Evolutionary conservation across 2,113 vertebrate species (phyloP), one percentile per base, ranked within the genome.

Genomic region (Andinoacara biseriatus): DNA sequence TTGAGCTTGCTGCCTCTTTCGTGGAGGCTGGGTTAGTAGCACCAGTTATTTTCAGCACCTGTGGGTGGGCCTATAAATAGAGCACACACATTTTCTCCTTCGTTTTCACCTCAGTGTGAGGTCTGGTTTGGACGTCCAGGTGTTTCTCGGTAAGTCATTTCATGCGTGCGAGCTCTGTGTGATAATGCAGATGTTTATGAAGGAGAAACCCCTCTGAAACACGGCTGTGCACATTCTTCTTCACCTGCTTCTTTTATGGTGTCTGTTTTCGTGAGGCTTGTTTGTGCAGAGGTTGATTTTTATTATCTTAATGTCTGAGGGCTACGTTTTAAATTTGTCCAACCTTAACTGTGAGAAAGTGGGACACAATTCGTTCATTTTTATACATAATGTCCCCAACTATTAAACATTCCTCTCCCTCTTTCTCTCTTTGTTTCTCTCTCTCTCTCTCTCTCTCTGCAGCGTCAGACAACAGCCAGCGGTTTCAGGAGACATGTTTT

Each of bases 401-500:
- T 67, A 35, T 58, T 90, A 33, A 86, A 75, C n/a, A 22, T 49
- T 11, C 56, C 10, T 74, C 5, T 74, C 46, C 60, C 26, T 22
- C 40, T 22, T 22, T 17, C n/a, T 61, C 2, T 80, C 14, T 80
- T 10, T 75, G 1, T 65, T 3, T 26, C 26, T 26, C 26, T 26
- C 26, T 26, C 26, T 26, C 26, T 26, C 8, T 10, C 58, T 46
- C 18, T 84, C 5, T 85, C 61, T 72, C 78, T 88, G 18, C 91
- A 99, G 98, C 98, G 43, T 98, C 97, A 86, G 98, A 99, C 93
- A 99, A 96, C 94, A 99, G 97, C 91, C 98, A 99, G 96, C 96
- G 98, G 33, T 99, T 99, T 96, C 98, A 99, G 93, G 98, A 99
- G 96, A 99, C 98, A 33, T 99, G 98, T 95, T 99, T 99, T 81